Percentiles rank a stretch among this genome's conserved stretches.
phyloP scores from a whole-genome alignment of 2,888 invertebrate genomes.

The Perizoma affinitatum region DNA sequence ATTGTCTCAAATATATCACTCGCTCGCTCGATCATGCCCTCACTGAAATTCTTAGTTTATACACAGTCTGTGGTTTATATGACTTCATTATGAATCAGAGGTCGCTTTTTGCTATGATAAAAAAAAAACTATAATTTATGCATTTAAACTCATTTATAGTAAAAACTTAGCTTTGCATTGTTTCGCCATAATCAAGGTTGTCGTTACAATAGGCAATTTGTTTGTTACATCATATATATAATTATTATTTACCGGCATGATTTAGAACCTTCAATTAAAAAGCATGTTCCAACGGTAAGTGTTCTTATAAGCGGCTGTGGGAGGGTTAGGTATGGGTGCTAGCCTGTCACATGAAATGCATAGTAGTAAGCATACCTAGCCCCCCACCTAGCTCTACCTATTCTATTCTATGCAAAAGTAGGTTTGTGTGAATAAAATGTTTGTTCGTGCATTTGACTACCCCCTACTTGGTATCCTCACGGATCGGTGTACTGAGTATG shows the following conservation, averaged over 20 bases:
- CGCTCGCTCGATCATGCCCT: background rate
- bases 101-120: background rate
- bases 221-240: slow-evolving; percentile 24
- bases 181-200: slow-evolving; percentile 42
- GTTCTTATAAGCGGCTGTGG: no score
- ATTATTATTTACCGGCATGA: background rate
- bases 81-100: slow-evolving; percentile 9
- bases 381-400: no score
- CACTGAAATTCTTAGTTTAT: background rate
- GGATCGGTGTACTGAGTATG: no score
- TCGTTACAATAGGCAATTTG: slow-evolving; percentile 27
- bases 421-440: no score
- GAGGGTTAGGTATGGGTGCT: no score
- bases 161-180: slow-evolving; percentile 35
- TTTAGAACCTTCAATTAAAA: background rate
- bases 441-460: no score
- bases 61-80: background rate
- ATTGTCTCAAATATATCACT: no score
- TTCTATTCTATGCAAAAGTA: no score
- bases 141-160: slow-evolving; percentile 7
- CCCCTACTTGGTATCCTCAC: no score
- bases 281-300: no score
- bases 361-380: no score
- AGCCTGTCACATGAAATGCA: no score
- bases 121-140: slow-evolving; percentile 6